Evolutionary conservation across 1,140 invertebrate species (phyloP).

Genomic region (Drosophila sechellia): DNA sequence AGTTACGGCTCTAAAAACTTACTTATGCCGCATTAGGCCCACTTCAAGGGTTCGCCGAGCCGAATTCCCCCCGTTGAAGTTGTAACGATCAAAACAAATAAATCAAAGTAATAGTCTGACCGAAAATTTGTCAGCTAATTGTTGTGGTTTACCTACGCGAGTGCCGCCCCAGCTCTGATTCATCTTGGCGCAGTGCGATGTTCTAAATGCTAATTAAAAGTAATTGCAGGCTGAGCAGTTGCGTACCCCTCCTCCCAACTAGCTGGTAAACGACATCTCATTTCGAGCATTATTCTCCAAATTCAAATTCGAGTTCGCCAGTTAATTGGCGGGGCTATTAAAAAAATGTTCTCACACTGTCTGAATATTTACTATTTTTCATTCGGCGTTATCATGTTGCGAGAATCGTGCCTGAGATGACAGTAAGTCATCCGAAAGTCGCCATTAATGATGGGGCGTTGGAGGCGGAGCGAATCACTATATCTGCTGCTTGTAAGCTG

Average conservation of each 20-base stretch:
- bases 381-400: slow-evolving; percentile 39
- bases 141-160: slow-evolving; percentile 14
- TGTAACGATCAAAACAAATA: slow-evolving; percentile 20
- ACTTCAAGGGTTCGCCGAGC: slow-evolving; percentile 25
- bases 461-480: slow-evolving; percentile 10
- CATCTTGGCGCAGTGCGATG: slow-evolving; percentile 37
- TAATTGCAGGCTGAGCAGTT: slow-evolving; percentile 55
- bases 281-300: slow-evolving; percentile 42
- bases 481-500: slow-evolving; percentile 14
- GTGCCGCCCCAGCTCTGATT: slow-evolving; percentile 32
- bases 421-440: slow-evolving; percentile 75
- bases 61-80: slow-evolving; percentile 11
- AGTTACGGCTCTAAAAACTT: slow-evolving; percentile 26
- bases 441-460: slow-evolving; percentile 65
- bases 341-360: slow-evolving; percentile 72
- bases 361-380: slow-evolving; percentile 48
- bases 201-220: slow-evolving; percentile 69
- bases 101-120: slow-evolving; percentile 43
- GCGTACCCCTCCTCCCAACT: slow-evolving; percentile 5
- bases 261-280: slow-evolving; percentile 61
- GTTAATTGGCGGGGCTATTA: slow-evolving; percentile 68
- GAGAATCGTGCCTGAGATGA: slow-evolving; percentile 62
- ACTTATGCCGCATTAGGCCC: slow-evolving; percentile 15
- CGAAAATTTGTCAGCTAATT: slow-evolving; percentile 24
- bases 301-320: slow-evolving; percentile 54